Conservation (phyloP, 2,797 vertebrate genomes). For the Pseudomugil gertrudae region DNA sequence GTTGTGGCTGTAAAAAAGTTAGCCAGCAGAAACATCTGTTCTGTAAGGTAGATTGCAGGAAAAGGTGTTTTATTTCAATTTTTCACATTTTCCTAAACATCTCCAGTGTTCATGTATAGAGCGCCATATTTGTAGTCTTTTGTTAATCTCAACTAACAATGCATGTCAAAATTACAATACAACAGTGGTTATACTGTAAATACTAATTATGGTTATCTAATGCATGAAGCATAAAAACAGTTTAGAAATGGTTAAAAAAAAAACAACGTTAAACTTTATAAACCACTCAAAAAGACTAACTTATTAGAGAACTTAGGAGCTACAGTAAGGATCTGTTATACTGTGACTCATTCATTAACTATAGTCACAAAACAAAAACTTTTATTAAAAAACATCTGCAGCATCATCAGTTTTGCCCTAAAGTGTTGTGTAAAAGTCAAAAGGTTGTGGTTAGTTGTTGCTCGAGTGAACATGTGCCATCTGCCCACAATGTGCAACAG, state of each 20-base stretch:
- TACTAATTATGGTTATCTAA: neutral
- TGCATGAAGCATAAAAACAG: neutral
- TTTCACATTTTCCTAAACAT: neutral
- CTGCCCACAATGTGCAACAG: conserved; percentile 45
- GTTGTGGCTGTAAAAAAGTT: neutral
- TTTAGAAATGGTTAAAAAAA: neutral
- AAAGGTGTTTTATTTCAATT: neutral
- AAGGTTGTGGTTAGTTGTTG: conserved; percentile 54
- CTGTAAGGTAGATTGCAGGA: neutral
- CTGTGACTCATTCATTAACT: too few relatives aligned
- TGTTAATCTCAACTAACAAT: too few relatives aligned
- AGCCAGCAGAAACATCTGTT: neutral
- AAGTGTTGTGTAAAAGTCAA: conserved; percentile 37
- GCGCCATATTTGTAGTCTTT: too few relatives aligned
- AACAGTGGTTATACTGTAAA: neutral
- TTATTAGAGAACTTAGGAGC: neutral
- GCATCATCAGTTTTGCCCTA: conserved; percentile 23
- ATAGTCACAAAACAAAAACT: neutral
- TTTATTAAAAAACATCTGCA: conserved; percentile 29
- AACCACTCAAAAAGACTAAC: neutral
- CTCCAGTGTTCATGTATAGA: neutral
- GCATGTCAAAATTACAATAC: neutral
- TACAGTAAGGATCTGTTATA: neutral
- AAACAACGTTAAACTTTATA: neutral
- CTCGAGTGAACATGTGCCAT: conserved; percentile 56